Conservation (phyloP, 2,888 invertebrate species). For the Ecliptopera silaceata region DNA sequence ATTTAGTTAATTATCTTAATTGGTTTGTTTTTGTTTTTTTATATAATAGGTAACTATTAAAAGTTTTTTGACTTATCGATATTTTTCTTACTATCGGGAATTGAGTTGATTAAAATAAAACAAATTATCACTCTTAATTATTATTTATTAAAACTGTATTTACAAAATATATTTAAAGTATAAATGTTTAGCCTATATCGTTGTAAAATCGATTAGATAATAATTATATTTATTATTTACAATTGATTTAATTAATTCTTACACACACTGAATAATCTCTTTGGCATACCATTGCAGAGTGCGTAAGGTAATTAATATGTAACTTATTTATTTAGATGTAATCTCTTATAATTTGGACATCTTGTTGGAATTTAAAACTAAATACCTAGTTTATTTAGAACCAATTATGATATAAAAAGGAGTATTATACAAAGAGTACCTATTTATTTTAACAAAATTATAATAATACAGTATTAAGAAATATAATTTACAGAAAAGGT, state of each 20-base stretch:
- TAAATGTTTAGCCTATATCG: constrained; percentile 4
- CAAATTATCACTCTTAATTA: not conserved
- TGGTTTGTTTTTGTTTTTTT: too few relatives aligned
- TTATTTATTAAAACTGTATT: not conserved
- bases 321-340: too few relatives aligned
- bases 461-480: too few relatives aligned
- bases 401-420: too few relatives aligned
- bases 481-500: too few relatives aligned
- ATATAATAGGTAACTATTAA: too few relatives aligned
- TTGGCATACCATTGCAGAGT: constrained; percentile 65
- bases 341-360: not conserved
- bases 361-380: not conserved
- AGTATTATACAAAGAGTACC: too few relatives aligned
- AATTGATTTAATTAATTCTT: constrained; percentile 39
- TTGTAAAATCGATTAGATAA: constrained; percentile 11
- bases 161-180: constrained; percentile 10
- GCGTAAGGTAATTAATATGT: constrained; percentile 42
- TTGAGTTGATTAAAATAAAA: not conserved
- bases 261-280: constrained; percentile 68
- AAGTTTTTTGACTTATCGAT: too few relatives aligned
- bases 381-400: too few relatives aligned
- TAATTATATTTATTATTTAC: constrained; percentile 31
- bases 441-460: too few relatives aligned
- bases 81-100: too few relatives aligned
- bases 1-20: too few relatives aligned